A percentile compares a stretch with the other conserved stretches of the same genome.
phyloP scores from a whole-genome alignment of 2,113 vertebrate genomes.

The Nesogale talazaci region DNA sequence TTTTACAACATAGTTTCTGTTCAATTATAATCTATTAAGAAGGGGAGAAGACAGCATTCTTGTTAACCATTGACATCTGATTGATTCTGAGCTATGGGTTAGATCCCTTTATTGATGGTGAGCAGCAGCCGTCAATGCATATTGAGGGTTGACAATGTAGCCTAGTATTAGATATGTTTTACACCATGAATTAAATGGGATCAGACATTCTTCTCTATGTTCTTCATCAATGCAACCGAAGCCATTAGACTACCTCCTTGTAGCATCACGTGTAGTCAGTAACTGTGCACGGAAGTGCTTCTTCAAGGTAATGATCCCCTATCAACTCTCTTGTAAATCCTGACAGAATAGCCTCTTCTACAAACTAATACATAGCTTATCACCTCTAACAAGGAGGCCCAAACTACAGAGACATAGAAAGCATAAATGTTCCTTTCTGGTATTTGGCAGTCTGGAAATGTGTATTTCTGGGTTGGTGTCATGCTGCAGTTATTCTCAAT shows the following conservation, averaged over 20 bases:
- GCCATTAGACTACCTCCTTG: background rate
- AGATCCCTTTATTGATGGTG: background rate
- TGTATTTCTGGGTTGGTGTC: background rate
- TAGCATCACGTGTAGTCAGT: background rate
- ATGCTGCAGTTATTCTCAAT: background rate
- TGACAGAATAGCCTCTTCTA: background rate
- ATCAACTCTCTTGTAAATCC: background rate
- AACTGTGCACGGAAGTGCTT: background rate
- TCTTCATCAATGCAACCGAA: background rate
- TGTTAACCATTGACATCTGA: too few species aligned
- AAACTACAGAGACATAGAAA: background rate
- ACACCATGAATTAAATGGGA: background rate
- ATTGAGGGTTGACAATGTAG: background rate
- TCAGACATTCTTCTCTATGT: background rate
- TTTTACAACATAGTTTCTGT: background rate
- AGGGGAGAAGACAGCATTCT: background rate
- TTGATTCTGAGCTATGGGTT: background rate
- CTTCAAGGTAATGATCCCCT: background rate
- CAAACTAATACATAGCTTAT: background rate
- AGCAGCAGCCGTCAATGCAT: background rate
- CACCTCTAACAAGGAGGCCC: background rate
- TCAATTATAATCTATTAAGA: background rate
- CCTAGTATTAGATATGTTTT: constrained; percentile 5
- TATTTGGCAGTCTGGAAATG: background rate
- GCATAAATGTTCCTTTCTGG: background rate